A percentile compares a stretch with the other conserved stretches of the same genome.
phyloP scores from a whole-genome alignment of 2,113 vertebrate genomes.

The Genyomyrus donnyi region DNA sequence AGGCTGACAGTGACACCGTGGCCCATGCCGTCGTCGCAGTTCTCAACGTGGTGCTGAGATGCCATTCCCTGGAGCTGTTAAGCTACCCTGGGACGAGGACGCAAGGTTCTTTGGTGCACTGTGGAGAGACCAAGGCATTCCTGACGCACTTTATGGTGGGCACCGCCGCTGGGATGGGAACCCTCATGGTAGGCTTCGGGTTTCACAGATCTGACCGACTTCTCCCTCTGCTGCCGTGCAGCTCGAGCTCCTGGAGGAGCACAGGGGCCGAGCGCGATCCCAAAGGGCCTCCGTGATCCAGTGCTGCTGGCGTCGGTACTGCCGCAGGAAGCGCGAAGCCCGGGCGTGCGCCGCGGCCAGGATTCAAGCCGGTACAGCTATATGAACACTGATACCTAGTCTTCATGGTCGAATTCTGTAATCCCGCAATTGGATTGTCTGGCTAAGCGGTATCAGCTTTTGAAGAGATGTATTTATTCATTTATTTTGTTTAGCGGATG shows the following conservation, averaged over 20 bases:
- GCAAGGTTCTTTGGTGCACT: conserved; percentile 55
- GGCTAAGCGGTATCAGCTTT: background rate
- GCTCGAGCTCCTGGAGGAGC: conserved; percentile 76
- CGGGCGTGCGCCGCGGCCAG: conserved; percentile 58
- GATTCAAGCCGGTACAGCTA: conserved; percentile 82
- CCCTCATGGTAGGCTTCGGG: background rate
- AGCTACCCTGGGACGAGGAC: conserved; percentile 27
- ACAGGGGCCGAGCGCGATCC: conserved; percentile 61
- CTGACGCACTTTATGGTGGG: conserved; percentile 75
- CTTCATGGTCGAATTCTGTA: background rate
- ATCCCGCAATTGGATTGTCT: background rate
- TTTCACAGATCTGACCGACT: background rate
- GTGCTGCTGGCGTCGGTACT: conserved; percentile 72
- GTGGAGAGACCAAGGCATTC: conserved; percentile 88
- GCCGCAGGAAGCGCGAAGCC: conserved; percentile 43
- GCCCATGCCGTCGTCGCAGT: conserved; percentile 53
- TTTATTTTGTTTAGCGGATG: background rate
- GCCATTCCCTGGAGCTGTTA: conserved; percentile 15
- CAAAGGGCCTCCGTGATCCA: conserved; percentile 75
- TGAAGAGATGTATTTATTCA: background rate
- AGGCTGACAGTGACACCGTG: conserved; percentile 12
- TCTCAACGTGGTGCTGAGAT: conserved; percentile 46
- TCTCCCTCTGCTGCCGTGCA: conserved; percentile 37
- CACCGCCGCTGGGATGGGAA: background rate
- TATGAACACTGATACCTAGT: background rate